phyloP scores from a whole-genome alignment of 1,140 invertebrate species.

The Drosophila saltans region DNA sequence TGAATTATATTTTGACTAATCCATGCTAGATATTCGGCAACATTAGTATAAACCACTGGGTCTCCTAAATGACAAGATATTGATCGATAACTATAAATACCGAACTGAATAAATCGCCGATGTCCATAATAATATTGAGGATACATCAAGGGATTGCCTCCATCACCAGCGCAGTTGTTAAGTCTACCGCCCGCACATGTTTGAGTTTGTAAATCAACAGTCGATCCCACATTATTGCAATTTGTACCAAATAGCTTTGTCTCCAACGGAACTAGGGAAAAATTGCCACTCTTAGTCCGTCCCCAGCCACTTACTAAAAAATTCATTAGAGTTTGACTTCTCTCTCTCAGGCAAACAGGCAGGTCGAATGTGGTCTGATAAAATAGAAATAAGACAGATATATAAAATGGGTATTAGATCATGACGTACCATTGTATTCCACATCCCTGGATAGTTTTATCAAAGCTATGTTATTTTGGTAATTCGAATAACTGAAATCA shows the following conservation, averaged over 20 bases:
- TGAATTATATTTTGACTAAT: no score
- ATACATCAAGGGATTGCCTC: slow-evolving; percentile 37
- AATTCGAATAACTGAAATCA: not conserved
- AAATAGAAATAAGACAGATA: not conserved
- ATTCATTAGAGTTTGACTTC: not conserved
- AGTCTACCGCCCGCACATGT: slow-evolving; percentile 11
- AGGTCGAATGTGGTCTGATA: slow-evolving; percentile 36
- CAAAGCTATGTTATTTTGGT: slow-evolving; percentile 47
- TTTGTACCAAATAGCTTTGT: not conserved
- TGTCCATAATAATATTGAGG: not conserved
- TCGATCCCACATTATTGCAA: no score
- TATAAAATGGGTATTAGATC: no score
- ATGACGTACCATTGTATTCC: slow-evolving; percentile 17
- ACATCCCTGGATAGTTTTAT: slow-evolving; percentile 39
- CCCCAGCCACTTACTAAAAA: slow-evolving; percentile 48
- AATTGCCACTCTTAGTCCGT: not conserved
- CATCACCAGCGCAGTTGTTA: slow-evolving; percentile 38
- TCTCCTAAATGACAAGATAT: no score
- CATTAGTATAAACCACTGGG: no score
- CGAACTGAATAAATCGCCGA: not conserved
- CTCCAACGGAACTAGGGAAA: slow-evolving; percentile 18
- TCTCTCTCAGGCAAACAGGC: slow-evolving; percentile 39
- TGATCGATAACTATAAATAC: no score
- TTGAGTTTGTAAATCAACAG: no score
- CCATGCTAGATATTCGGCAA: no score